Conservation (phyloP, 2,113 vertebrate genomes). For the Ranitomeya imitator region DNA sequence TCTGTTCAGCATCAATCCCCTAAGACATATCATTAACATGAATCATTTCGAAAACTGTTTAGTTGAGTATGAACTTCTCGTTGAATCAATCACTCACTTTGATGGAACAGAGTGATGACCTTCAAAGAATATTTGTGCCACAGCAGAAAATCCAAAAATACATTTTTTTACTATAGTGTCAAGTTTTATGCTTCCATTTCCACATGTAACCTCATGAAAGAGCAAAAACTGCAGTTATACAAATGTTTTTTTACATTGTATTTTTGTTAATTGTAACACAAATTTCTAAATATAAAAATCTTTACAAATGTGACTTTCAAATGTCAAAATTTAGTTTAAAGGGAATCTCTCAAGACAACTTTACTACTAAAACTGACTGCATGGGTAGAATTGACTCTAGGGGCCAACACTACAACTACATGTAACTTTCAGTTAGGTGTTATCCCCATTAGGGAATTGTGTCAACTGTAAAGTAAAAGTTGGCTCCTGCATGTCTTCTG, state of each 20-base stretch:
- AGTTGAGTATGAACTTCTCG: constrained; percentile 70
- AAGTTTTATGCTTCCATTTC: not conserved
- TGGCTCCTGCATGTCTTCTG: too few relatives aligned
- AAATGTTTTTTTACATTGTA: constrained; percentile 35
- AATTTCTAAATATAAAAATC: not conserved
- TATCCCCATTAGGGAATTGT: too few relatives aligned
- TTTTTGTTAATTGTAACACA: not conserved
- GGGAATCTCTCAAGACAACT: too few relatives aligned
- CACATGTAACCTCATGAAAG: not conserved
- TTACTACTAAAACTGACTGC: too few relatives aligned
- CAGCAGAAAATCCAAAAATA: constrained; percentile 68
- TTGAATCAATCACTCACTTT: constrained; percentile 73
- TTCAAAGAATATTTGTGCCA: constrained; percentile 71
- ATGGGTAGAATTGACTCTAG: too few relatives aligned
- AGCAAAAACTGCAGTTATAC: not conserved
- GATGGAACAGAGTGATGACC: constrained; percentile 74
- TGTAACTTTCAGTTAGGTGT: too few relatives aligned
- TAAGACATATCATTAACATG: constrained; percentile 76
- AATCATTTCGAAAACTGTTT: constrained; percentile 76
- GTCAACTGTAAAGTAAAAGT: too few relatives aligned
- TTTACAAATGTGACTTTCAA: not conserved
- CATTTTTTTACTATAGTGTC: constrained; percentile 45
- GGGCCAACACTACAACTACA: too few relatives aligned
- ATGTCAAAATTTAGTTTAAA: too few relatives aligned
- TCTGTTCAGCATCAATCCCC: constrained; percentile 77